These are phyloP conservation scores for Tenrec ecaudatus DNA, from an alignment of 2,113 vertebrate species.

Conservation along the genomic window DNA sequence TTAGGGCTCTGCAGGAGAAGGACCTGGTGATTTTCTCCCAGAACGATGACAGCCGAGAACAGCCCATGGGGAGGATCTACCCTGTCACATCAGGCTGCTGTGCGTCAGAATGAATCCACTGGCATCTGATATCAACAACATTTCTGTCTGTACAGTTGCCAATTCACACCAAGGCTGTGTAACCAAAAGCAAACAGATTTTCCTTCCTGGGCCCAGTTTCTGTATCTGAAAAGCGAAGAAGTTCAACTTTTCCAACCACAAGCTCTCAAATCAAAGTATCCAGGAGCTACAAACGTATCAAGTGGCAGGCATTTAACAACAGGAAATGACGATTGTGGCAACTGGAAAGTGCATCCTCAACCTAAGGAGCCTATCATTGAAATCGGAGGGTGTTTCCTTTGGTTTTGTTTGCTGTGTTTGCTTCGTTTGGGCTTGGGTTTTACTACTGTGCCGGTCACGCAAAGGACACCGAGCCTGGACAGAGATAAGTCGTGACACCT, in stretches of 20 bases:
- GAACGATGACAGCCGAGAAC: background rate
- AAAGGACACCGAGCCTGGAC: background rate
- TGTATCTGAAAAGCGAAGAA: conserved; percentile 41
- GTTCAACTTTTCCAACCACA: conserved; percentile 2
- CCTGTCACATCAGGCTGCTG: background rate
- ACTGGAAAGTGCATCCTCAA: background rate
- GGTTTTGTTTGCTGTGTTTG: background rate
- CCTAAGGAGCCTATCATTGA: background rate
- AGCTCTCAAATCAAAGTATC: background rate
- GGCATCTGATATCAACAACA: background rate
- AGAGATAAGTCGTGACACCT: background rate
- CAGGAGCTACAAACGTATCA: background rate
- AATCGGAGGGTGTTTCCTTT: background rate
- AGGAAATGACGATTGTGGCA: background rate
- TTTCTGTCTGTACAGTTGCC: background rate
- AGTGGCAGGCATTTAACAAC: background rate
- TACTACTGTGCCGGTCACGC: background rate
- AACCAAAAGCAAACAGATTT: background rate
- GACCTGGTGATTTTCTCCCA: background rate
- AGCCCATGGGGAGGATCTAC: background rate
- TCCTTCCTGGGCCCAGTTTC: background rate
- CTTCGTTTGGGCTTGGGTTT: background rate
- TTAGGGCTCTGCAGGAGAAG: background rate
- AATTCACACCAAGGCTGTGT: background rate
- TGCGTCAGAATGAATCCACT: background rate